A percentile compares a stretch with the other conserved stretches of the same genome.
These are phyloP conservation scores for Spizaetus ornatus DNA, from an alignment of 2,113 vertebrate genomes.

Conservation along the genomic window DNA sequence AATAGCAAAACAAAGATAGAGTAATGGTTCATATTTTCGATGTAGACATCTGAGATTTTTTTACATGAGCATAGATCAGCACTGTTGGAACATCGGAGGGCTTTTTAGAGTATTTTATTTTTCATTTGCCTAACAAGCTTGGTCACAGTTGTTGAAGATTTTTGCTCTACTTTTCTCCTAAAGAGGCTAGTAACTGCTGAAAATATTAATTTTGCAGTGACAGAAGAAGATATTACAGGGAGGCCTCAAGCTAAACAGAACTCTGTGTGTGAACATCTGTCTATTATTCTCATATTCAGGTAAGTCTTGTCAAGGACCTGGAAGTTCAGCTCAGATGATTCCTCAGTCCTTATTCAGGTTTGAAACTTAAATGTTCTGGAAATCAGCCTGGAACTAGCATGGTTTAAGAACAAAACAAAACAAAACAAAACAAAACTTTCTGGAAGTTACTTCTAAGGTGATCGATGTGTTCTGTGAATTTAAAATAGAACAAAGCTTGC, in stretches of 20 bases:
- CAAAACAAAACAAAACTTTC: background rate
- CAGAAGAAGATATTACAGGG: background rate
- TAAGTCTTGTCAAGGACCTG: background rate
- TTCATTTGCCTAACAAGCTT: background rate
- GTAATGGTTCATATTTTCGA: background rate
- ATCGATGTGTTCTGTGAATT: background rate
- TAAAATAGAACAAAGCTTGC: constrained; percentile 51
- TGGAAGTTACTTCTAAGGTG: constrained; percentile 15
- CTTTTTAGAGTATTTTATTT: background rate
- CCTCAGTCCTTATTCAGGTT: background rate
- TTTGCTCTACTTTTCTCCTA: background rate
- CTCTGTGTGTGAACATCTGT: background rate
- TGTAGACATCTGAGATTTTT: background rate
- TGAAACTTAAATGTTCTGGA: background rate
- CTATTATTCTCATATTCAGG: background rate
- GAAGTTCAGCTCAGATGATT: background rate
- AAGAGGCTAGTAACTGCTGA: background rate
- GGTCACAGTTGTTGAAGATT: background rate
- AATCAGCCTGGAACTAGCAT: background rate
- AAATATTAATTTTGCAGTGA: background rate
- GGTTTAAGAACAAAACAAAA: background rate
- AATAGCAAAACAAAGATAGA: background rate
- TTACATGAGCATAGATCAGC: background rate
- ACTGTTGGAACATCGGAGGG: background rate
- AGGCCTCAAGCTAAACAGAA: background rate